Evolutionary conservation across 1,140 invertebrate genomes (phyloP).

Genomic region (Drosophila asahinai): DNA sequence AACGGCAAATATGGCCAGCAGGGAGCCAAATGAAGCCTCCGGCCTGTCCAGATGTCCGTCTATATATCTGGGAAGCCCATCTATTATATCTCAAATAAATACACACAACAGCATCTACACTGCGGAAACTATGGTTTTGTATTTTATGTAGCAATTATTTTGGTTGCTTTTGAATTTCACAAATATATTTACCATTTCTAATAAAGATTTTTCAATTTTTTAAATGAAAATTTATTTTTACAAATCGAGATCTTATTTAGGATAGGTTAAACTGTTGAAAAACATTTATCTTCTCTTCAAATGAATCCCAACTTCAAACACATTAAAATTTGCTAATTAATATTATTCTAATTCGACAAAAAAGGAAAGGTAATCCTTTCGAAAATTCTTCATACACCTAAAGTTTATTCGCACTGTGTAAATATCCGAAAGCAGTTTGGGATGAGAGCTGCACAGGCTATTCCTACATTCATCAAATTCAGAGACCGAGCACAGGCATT

Average conservation of each 20-base stretch:
- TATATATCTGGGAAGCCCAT: conserved; percentile 32
- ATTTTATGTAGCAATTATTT: neutral
- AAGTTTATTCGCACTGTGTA: conserved; percentile 1
- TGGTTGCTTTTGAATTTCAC: neutral
- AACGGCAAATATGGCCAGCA: conserved; percentile 68
- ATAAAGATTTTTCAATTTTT: neutral
- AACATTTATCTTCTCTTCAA: too few species aligned
- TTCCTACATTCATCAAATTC: conserved; percentile 69
- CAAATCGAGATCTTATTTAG: neutral
- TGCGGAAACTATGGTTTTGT: neutral
- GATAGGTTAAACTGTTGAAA: neutral
- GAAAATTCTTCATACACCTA: neutral
- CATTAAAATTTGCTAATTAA: too few species aligned
- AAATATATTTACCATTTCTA: neutral
- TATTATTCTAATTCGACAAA: neutral
- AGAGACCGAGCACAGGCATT: conserved; percentile 35
- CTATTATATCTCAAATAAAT: conserved; percentile 64
- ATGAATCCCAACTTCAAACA: too few species aligned
- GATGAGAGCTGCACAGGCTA: conserved; percentile 29
- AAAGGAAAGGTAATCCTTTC: neutral
- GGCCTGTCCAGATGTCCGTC: conserved; percentile 43
- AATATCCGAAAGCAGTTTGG: conserved; percentile 15
- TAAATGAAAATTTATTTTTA: too few species aligned
- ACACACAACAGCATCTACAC: conserved; percentile 45
- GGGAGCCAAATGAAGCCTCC: conserved; percentile 50